Percentiles rank a stretch among this genome's conserved stretches.
Conservation (phyloP, 2,888 invertebrate genomes). For the Idaea straminata region DNA sequence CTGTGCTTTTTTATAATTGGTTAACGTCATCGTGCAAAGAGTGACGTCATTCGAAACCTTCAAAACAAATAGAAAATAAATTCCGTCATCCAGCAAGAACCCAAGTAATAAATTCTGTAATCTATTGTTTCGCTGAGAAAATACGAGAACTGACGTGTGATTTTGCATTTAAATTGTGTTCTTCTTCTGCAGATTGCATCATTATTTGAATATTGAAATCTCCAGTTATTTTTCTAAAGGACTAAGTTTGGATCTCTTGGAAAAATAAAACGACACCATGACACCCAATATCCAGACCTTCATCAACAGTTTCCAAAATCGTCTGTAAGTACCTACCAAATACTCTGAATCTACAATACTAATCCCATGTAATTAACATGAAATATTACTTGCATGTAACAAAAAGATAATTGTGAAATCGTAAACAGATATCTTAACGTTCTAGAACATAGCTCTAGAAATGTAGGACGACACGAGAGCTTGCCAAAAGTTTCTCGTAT, state of each 20-base stretch:
- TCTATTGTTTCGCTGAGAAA: slow-evolving; percentile 17
- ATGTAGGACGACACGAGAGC: slow-evolving; percentile 4
- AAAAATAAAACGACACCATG: slow-evolving; percentile 59
- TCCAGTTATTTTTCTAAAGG: neutral
- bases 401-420: neutral
- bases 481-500: neutral
- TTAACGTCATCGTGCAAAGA: neutral
- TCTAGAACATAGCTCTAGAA: slow-evolving; percentile 33
- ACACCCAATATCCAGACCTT: slow-evolving; percentile 82
- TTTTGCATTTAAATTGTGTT: slow-evolving; percentile 14
- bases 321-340: slow-evolving; percentile 80
- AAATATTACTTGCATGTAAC: neutral
- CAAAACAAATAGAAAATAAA: slow-evolving; percentile 9
- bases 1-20: neutral
- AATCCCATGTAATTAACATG: neutral
- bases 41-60: slow-evolving; percentile 1
- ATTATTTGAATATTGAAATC: slow-evolving; percentile 5
- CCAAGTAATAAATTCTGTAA: slow-evolving; percentile 11
- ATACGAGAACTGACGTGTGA: slow-evolving; percentile 26
- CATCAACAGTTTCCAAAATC: slow-evolving; percentile 84
- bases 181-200: slow-evolving; percentile 23
- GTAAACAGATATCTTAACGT: slow-evolving; percentile 15
- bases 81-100: neutral
- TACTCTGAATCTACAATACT: neutral
- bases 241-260: slow-evolving; percentile 5